Conservation (phyloP, 2,113 vertebrate genomes). For the Notarius lentiginosus region DNA sequence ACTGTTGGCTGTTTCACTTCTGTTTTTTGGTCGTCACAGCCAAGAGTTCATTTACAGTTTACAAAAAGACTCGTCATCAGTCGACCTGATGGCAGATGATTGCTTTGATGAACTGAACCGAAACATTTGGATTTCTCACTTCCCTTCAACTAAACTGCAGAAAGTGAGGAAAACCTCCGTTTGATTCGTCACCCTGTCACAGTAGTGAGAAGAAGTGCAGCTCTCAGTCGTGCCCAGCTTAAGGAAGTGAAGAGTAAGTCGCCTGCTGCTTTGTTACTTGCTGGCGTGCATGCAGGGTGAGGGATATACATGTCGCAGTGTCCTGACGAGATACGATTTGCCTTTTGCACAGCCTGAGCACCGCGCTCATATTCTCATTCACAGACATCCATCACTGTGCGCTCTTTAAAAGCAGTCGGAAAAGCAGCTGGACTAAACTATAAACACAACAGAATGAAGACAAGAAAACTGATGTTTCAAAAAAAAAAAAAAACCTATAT, state of each 20-base stretch:
- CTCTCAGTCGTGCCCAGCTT: not conserved
- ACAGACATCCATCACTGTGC: not conserved
- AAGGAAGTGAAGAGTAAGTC: not conserved
- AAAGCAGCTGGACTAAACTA: not conserved
- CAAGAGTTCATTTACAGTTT: not conserved
- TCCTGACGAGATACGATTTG: not conserved
- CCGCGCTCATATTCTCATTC: not conserved
- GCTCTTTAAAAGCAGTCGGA: not conserved
- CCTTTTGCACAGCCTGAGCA: not conserved
- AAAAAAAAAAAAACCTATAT: not conserved
- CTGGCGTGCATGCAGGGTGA: not conserved
- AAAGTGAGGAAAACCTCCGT: not conserved
- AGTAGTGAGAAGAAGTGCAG: not conserved
- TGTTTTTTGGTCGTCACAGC: not conserved
- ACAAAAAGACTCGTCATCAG: not conserved
- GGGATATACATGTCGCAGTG: not conserved
- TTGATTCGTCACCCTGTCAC: not conserved
- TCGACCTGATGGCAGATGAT: not conserved
- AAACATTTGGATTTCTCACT: not conserved
- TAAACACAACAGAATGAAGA: not conserved
- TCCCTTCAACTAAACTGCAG: not conserved
- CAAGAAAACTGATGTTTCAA: not conserved
- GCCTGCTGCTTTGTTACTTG: not conserved
- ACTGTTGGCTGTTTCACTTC: not conserved
- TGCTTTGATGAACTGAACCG: not conserved